These are phyloP conservation scores for Sitophilus oryzae DNA, from an alignment of 1,140 invertebrate species.

Conservation along the genomic window DNA sequence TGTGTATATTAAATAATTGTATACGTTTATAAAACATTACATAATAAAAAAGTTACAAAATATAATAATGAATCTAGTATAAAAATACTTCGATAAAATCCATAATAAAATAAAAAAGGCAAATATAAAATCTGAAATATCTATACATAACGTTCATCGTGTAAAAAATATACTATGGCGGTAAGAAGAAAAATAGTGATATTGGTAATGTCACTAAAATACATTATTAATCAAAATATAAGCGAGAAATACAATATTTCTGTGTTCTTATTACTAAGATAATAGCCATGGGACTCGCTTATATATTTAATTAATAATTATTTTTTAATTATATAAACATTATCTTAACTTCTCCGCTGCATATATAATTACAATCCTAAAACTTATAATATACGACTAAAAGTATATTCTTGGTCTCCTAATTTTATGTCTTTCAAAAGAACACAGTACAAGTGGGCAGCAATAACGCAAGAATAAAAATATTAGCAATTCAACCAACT, in stretches of 20 bases:
- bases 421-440: background rate
- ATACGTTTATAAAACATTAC: background rate
- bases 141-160: background rate
- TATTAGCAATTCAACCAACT: background rate
- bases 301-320: background rate
- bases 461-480: background rate
- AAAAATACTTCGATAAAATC: background rate
- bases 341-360: too few relatives aligned
- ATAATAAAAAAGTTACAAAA: background rate
- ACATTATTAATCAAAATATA: background rate
- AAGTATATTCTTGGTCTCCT: background rate
- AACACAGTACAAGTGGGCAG: background rate
- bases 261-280: background rate
- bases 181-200: background rate
- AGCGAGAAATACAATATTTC: background rate
- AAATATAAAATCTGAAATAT: background rate
- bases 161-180: background rate
- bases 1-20: background rate
- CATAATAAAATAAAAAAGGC: background rate
- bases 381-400: too few relatives aligned
- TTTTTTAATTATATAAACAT: too few relatives aligned
- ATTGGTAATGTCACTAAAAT: background rate
- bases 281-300: background rate
- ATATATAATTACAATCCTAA: too few relatives aligned
- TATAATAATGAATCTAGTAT: background rate